Conservation (phyloP, 2,888 invertebrate genomes). For the Cephus pulcher region DNA sequence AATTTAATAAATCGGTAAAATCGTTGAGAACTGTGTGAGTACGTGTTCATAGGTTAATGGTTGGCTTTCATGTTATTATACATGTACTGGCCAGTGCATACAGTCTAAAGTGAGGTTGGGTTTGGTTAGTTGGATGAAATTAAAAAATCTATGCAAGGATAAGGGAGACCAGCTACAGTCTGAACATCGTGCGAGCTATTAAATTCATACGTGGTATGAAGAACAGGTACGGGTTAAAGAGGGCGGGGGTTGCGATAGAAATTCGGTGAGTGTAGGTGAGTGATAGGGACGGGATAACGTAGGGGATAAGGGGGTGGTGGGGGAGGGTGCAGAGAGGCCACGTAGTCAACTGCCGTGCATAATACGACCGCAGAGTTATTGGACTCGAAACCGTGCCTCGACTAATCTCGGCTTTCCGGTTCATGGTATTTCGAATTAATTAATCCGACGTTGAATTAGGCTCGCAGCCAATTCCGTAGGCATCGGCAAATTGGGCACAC, state of each 20-base stretch:
- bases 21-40: not conserved
- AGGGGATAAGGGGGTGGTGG: not conserved
- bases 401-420: slow-evolving; percentile 51
- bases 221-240: no score
- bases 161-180: not conserved
- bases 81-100: not conserved
- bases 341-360: not conserved
- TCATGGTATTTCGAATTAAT: slow-evolving; percentile 56
- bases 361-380: slow-evolving; percentile 1
- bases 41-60: not conserved
- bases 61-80: not conserved
- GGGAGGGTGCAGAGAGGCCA: not conserved
- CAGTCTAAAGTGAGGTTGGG: not conserved
- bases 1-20: not conserved
- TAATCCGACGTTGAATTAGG: slow-evolving; percentile 52
- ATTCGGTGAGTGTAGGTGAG: not conserved
- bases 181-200: not conserved
- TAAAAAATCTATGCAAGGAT: not conserved
- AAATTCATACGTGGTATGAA: not conserved
- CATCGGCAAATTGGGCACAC: slow-evolving; percentile 7
- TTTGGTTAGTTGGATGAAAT: not conserved
- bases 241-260: not conserved
- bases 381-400: slow-evolving; percentile 27
- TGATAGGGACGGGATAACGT: not conserved
- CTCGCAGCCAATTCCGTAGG: slow-evolving; percentile 49